Percentiles rank a stretch among this genome's conserved stretches.
These are phyloP conservation scores for Gisinianus flammeolus DNA, from an alignment of 2,888 invertebrate genomes.

Conservation along the genomic window DNA sequence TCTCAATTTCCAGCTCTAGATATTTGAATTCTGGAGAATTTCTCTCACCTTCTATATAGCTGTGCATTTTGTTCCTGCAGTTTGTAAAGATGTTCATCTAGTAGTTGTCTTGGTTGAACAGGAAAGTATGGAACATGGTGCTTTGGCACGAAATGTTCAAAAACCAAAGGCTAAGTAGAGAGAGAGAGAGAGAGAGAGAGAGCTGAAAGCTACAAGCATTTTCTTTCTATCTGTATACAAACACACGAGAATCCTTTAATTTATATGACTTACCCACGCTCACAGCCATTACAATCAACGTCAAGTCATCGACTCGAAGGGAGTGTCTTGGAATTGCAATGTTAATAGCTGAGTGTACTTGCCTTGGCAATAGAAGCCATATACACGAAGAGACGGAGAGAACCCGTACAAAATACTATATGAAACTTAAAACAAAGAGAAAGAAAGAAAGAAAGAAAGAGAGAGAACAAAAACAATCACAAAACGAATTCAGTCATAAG, in stretches of 20 bases:
- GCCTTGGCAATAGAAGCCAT: not conserved
- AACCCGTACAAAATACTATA: not conserved
- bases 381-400: not conserved
- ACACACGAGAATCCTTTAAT: constrained; percentile 5
- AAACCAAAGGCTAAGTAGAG: not conserved
- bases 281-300: not conserved
- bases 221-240: too few species aligned
- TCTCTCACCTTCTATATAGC: too few species aligned
- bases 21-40: too few species aligned
- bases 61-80: too few species aligned
- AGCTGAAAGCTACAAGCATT: too few species aligned
- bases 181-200: not conserved
- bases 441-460: not conserved
- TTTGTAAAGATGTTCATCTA: too few species aligned
- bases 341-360: not conserved
- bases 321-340: constrained; percentile 18
- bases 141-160: not conserved
- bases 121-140: not conserved
- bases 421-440: not conserved
- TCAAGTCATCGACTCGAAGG: constrained; percentile 20
- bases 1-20: too few species aligned
- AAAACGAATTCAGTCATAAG: not conserved
- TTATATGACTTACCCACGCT: constrained; percentile 31
- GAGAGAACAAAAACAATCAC: not conserved
- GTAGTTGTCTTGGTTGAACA: too few species aligned